phyloP scores from a whole-genome alignment of 2,113 vertebrate species.

The Ageneiosus marmoratus region DNA sequence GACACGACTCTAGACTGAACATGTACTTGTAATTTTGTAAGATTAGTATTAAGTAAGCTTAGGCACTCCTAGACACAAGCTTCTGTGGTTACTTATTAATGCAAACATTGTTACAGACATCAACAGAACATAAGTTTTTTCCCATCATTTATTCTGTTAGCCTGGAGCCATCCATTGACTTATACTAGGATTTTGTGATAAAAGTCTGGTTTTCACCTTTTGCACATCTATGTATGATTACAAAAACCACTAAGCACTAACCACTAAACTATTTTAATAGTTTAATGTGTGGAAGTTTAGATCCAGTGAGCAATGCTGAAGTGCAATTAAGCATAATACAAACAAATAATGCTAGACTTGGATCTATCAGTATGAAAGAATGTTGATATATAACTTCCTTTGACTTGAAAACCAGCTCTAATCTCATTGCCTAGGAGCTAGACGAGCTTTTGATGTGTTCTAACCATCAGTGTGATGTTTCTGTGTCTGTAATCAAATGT shows the following conservation, averaged over 20 bases:
- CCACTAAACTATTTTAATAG: neutral
- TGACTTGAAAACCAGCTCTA: neutral
- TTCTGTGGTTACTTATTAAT: neutral
- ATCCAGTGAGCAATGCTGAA: neutral
- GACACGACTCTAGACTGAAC: neutral
- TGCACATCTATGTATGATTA: neutral
- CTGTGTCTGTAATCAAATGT: neutral
- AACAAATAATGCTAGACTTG: neutral
- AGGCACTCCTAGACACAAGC: neutral
- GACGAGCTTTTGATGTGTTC: neutral
- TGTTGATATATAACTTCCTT: neutral
- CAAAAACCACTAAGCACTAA: neutral
- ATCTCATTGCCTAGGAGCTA: neutral
- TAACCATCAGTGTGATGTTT: neutral
- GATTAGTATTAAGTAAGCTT: neutral
- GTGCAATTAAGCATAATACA: neutral
- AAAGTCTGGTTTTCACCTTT: neutral
- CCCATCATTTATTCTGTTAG: neutral
- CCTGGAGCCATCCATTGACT: neutral
- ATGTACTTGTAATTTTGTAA: neutral
- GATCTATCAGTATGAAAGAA: neutral
- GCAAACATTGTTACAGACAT: neutral
- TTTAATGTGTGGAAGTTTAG: neutral
- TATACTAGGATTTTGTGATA: neutral
- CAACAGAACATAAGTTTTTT: neutral